Evolutionary conservation across 2,797 vertebrate genomes (phyloP).

Genomic region (Pteropus rufus): DNA sequence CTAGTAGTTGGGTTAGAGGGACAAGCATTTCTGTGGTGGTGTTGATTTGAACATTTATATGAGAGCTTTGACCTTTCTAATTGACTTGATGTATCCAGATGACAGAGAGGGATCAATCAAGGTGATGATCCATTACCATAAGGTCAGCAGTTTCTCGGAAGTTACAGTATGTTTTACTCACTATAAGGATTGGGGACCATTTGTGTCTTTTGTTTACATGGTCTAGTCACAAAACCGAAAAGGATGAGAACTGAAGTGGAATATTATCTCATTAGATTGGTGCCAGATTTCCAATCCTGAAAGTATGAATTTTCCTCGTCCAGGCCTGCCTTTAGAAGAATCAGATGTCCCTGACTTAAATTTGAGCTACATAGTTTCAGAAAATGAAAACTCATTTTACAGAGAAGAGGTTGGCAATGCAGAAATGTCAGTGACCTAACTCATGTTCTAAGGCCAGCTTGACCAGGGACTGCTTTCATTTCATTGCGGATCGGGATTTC

Average conservation of each 20-base stretch:
- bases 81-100: background rate
- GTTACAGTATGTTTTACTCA: background rate
- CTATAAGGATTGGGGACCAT: background rate
- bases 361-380: background rate
- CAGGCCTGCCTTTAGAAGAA: background rate
- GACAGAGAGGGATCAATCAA: background rate
- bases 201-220: background rate
- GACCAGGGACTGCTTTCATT: background rate
- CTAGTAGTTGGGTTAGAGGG: background rate
- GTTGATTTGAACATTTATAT: slow-evolving; percentile 8
- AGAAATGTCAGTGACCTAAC: background rate
- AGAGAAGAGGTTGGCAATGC: background rate
- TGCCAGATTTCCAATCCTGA: background rate
- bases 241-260: background rate
- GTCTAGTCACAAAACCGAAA: background rate
- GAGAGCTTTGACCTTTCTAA: background rate
- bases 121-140: background rate
- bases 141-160: background rate
- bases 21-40: background rate
- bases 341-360: slow-evolving; percentile 1
- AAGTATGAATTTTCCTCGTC: background rate
- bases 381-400: background rate
- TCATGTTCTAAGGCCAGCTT: background rate
- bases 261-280: background rate
- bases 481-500: background rate